Conservation (phyloP, 2,888 invertebrate species). For the Meliscaeva auricollis region DNA sequence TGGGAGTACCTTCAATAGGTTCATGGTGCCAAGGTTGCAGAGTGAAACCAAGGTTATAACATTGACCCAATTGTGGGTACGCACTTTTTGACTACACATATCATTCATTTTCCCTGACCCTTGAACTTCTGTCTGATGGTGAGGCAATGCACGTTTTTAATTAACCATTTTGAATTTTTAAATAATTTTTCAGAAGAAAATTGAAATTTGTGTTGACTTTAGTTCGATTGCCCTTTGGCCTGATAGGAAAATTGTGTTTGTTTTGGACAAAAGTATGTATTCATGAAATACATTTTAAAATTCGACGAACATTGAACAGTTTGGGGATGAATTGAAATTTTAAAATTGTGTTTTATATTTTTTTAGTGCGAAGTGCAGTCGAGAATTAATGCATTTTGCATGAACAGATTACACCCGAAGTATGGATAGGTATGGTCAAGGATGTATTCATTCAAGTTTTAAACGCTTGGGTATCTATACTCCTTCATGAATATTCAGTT, state of each 20-base stretch:
- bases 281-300: conserved; percentile 8
- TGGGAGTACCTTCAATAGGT: background rate
- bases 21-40: background rate
- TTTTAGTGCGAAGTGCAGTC: background rate
- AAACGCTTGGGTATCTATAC: background rate
- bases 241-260: background rate
- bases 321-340: conserved; percentile 4
- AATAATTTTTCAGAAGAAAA: background rate
- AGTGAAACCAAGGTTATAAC: conserved; percentile 56
- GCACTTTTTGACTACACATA: background rate
- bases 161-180: background rate
- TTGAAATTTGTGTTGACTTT: conserved; percentile 9
- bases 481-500: conserved; percentile 6
- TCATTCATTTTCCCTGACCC: background rate
- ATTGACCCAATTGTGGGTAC: conserved; percentile 63
- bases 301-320: background rate
- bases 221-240: background rate
- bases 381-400: conserved; percentile 1
- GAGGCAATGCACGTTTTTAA: background rate
- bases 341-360: background rate
- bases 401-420: background rate
- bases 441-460: background rate
- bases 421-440: conserved; percentile 8
- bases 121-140: background rate
- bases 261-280: conserved; percentile 11